Evolutionary conservation across 2,797 vertebrate genomes (phyloP).

Genomic region (Novumbra hubbsi): DNA sequence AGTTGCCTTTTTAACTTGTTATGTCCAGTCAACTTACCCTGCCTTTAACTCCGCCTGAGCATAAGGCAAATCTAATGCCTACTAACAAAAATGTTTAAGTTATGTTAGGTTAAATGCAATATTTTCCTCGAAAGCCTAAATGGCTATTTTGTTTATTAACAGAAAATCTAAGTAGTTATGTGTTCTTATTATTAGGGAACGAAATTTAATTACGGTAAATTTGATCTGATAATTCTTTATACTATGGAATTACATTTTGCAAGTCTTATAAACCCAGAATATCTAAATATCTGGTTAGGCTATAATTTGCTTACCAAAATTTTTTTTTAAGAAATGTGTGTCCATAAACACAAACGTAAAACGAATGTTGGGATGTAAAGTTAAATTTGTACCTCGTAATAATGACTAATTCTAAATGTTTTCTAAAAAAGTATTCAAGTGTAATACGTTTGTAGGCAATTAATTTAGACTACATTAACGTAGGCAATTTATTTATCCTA

Average conservation of each 20-base stretch:
- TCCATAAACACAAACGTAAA: not conserved
- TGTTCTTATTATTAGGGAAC: not conserved
- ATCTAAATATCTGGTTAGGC: not conserved
- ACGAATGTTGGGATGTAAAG: not conserved
- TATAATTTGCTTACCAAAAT: not conserved
- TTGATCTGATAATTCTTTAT: no score
- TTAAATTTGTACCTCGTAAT: not conserved
- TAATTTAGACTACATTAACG: not conserved
- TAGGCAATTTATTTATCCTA: not conserved
- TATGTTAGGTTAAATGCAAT: no score
- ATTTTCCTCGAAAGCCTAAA: no score
- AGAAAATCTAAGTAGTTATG: not conserved
- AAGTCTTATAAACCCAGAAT: not conserved
- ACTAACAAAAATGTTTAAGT: no score
- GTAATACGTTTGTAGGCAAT: not conserved
- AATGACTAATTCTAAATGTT: not conserved
- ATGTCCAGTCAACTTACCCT: slow-evolving; percentile 67
- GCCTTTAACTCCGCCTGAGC: slow-evolving; percentile 61
- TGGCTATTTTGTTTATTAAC: not conserved
- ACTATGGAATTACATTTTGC: no score
- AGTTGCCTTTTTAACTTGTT: slow-evolving; percentile 68
- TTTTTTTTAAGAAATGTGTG: not conserved
- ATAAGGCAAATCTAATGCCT: not conserved
- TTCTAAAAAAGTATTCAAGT: not conserved
- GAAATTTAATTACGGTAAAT: not conserved